A percentile compares a stretch with the other conserved stretches of the same genome.
Conservation (phyloP, 1,140 invertebrate species). For the Drosophila malerkotliana region DNA sequence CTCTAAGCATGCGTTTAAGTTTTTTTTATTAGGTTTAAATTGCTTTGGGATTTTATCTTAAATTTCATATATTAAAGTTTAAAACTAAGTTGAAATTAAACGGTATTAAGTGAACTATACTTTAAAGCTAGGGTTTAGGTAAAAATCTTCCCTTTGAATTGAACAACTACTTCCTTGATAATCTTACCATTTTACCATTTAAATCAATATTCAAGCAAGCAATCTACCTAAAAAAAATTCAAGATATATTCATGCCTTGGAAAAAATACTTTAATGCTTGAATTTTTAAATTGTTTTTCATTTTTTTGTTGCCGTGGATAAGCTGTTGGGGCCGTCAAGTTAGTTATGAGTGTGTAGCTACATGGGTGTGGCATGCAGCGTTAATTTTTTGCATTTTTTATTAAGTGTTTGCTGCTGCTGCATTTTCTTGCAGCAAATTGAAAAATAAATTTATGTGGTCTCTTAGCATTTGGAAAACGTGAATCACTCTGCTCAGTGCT, state of each 20-base stretch:
- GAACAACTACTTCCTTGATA: neutral
- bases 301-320: conserved; percentile 20
- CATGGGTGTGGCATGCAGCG: conserved; percentile 56
- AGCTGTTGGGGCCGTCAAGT: conserved; percentile 6
- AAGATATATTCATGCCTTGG: conserved; percentile 16
- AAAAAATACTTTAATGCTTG: conserved; percentile 13
- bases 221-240: conserved; percentile 37
- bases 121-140: too few relatives aligned
- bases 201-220: conserved; percentile 64
- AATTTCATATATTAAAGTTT: neutral
- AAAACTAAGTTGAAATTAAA: too few relatives aligned
- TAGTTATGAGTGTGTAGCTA: conserved; percentile 20
- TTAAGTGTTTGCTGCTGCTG: conserved; percentile 40
- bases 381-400: conserved; percentile 70
- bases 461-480: conserved; percentile 66
- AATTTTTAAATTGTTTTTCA: conserved; percentile 15
- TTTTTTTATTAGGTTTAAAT: neutral
- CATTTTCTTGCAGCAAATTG: conserved; percentile 67
- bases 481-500: conserved; percentile 27
- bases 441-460: conserved; percentile 75
- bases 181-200: conserved; percentile 23
- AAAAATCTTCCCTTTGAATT: too few relatives aligned
- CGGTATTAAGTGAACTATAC: too few relatives aligned
- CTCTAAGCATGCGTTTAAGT: conserved; percentile 12
- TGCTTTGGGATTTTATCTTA: too few relatives aligned